phyloP scores from a whole-genome alignment of 2,888 invertebrate species.

The Marasmarcha lunaedactyla region DNA sequence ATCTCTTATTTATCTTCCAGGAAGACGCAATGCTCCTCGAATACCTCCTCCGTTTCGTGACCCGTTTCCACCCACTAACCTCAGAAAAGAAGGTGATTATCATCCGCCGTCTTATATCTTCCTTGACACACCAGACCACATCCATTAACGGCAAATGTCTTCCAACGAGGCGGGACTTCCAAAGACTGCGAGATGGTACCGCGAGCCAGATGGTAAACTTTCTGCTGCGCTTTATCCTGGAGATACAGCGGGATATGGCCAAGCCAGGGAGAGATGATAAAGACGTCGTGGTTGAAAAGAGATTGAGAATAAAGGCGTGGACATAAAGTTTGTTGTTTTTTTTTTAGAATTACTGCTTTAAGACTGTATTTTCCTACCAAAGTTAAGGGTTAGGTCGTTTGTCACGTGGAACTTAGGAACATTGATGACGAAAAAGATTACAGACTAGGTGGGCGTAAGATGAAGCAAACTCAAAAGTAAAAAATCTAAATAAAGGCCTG shows the following conservation, averaged over 20 bases:
- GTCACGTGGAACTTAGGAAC: too few relatives aligned
- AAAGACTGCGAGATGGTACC: constrained; percentile 69
- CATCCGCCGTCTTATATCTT: constrained; percentile 73
- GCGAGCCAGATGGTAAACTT: constrained; percentile 62
- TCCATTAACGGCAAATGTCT: constrained; percentile 36
- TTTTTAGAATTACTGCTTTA: too few relatives aligned
- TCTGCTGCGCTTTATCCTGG: constrained; percentile 56
- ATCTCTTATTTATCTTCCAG: constrained; percentile 40
- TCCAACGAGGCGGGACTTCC: constrained; percentile 50
- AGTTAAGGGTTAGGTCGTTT: too few relatives aligned
- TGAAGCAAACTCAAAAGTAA: too few relatives aligned
- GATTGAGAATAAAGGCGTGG: constrained; percentile 51
- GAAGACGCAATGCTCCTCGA: constrained; percentile 77
- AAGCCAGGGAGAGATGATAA: constrained; percentile 45
- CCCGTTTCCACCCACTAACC: constrained; percentile 73
- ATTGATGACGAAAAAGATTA: too few relatives aligned
- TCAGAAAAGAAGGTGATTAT: constrained; percentile 72
- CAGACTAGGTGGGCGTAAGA: too few relatives aligned
- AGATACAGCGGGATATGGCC: constrained; percentile 57
- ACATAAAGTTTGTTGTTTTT: constrained; percentile 21
- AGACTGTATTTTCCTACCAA: too few relatives aligned
- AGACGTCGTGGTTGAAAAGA: constrained; percentile 43
- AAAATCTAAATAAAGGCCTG: too few relatives aligned
- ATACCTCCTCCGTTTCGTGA: constrained; percentile 77
- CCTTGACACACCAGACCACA: constrained; percentile 76